Evolutionary conservation across 2,888 invertebrate species (phyloP), one percentile per base, ranked within the genome.

Genomic region (Boloria selene): DNA sequence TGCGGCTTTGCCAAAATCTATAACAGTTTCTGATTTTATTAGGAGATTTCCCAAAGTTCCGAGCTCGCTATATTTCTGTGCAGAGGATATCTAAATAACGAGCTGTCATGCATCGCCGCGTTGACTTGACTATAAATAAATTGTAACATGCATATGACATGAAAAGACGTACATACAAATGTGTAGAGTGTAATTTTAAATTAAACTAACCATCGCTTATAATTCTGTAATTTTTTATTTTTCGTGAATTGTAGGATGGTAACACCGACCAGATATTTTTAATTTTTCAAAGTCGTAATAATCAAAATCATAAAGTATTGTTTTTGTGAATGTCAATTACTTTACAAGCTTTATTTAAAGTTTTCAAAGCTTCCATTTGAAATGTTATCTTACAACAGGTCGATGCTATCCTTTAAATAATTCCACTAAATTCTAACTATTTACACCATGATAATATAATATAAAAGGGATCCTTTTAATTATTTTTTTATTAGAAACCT

Each of bases 11-110:
- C 72, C 72, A 72, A 72, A 72, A 69, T 72, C 72, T 72, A 72
- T 69, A 68, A 72, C 66, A 70, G 72, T 71, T 68, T 61, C 59
- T 71, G 72, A 72, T 72, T 72, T 72, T 72, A 69, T 69, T 71
- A 69, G 72, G 70, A 70, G 70, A 70, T 72, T 72, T 68, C 65
- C 67, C 67, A 68, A 70, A 64, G 69, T 71, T 72, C 72, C 69
- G 71, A 69, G 72, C 72, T 72, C 69, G 60, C 61, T 52, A 52
- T 71, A 72, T 72, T 71, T 72, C 70, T 70, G 72, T 69, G 70
- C 62, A 64, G 64, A 64, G 67, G 62, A 67, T 68, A 68, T 70
- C 61, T 69, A 70, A 71, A 72, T 72, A 69, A 67, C 65, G 45
- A 60, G 60, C 67, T 64, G 70, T 68, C 71, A 68, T 71, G 61